Base-by-base conservation (phyloP, 2,797 vertebrate species). In the Fistularia commersonii region DNA sequence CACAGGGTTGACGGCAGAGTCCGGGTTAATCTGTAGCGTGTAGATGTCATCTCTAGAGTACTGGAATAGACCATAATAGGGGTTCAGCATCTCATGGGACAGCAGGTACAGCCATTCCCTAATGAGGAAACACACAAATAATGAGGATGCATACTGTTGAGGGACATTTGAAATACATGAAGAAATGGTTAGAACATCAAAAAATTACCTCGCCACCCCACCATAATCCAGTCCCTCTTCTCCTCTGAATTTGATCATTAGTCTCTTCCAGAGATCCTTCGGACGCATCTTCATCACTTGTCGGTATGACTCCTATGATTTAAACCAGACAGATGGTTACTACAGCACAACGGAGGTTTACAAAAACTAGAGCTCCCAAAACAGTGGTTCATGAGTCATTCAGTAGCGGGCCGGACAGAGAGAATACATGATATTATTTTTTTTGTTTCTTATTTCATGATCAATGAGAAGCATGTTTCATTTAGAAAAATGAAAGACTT, bases 241-340 rank as follows among this genome's bases (percentile, higher is more conserved):
- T 66, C 95, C 97, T 76, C 96, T 92, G 57, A 98, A 99, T 79
- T 99, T 99, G 81, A 99, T 97, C 97, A 99, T 99, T 75, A 99
- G 88, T 89, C 97, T 93, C 79, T 99, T 98, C 96, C 96, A 98
- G 36, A 99, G 88, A 85, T 99, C 97, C 84, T 98, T 98, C 12
- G 97, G 96, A 72, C 97, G 94, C 97, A 98, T 99, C 89, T 98
- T 99, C 96, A 99, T 99, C 80, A 98, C 96, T 74, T 98, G 96
- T 50, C 97, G 91, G 69, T 99, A 99, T 1, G 97, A 99, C 76
- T 99, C 97, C 97, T 98, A 61, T 0, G 4, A 45, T 42, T 43
- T 7, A 74, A 50, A 34, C 70, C 14, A 54, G 0, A 49, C 10
- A 44, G 6, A n/a, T 32, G 10, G 23, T 12, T 8, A 8, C 15